Conservation (phyloP, 2,888 invertebrate genomes). For the Amblyjoppa proteus region DNA sequence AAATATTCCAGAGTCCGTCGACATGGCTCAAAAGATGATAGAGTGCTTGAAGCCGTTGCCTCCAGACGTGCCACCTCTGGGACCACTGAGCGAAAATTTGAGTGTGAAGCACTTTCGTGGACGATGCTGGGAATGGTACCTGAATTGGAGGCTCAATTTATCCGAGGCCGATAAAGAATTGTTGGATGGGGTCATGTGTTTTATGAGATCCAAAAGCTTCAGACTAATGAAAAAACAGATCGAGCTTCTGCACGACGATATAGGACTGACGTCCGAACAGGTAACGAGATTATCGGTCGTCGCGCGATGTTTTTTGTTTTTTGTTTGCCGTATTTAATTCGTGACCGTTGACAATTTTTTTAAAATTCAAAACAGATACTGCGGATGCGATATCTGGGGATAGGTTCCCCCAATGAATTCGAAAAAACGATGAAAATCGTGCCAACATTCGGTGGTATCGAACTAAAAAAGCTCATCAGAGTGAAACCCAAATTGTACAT, state of each 20-base stretch:
- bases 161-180: slow-evolving; percentile 80
- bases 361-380: slow-evolving; percentile 83
- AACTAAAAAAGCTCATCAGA: slow-evolving; percentile 86
- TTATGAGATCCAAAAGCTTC: slow-evolving; percentile 84
- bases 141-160: slow-evolving; percentile 84
- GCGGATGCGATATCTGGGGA: slow-evolving; percentile 88
- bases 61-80: slow-evolving; percentile 49
- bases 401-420: slow-evolving; percentile 87
- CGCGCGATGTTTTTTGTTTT: not conserved
- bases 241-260: slow-evolving; percentile 86
- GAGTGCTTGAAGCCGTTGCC: slow-evolving; percentile 69
- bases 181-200: slow-evolving; percentile 81
- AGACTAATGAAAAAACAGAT: slow-evolving; percentile 86
- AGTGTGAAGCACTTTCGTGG: slow-evolving; percentile 80
- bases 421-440: slow-evolving; percentile 87
- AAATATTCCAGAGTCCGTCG: slow-evolving; percentile 81
- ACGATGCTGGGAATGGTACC: slow-evolving; percentile 79
- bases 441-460: slow-evolving; percentile 85
- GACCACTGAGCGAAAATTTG: slow-evolving; percentile 72
- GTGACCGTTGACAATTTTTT: not conserved
- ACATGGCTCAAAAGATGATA: slow-evolving; percentile 78
- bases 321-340: not conserved
- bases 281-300: slow-evolving; percentile 61
- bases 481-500: slow-evolving; percentile 88
- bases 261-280: slow-evolving; percentile 86